phyloP scores from a whole-genome alignment of 2,888 invertebrate genomes.

The Acleris holmiana region DNA sequence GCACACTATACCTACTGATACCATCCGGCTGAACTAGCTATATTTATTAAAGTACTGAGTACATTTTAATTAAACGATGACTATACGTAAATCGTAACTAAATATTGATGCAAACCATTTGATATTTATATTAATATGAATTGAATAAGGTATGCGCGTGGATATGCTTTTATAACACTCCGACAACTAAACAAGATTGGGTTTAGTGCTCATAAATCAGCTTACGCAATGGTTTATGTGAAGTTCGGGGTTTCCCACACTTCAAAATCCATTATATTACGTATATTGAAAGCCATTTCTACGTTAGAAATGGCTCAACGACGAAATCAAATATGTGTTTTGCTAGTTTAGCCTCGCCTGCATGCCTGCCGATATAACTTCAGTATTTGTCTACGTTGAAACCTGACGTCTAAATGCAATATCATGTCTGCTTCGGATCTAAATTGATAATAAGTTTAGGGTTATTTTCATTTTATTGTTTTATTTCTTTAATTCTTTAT shows the following conservation, averaged over 20 bases:
- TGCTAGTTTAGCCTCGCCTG: background rate
- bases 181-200: constrained; percentile 56
- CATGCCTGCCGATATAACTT: constrained; percentile 14
- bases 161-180: constrained; percentile 59
- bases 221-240: constrained; percentile 54
- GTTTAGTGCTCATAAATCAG: constrained; percentile 68
- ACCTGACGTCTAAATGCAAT: constrained; percentile 12
- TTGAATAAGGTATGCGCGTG: too few species aligned
- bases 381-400: constrained; percentile 7
- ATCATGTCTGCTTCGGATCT: constrained; percentile 1
- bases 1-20: constrained; percentile 1
- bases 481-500: background rate
- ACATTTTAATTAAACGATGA: background rate
- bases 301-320: constrained; percentile 14
- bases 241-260: constrained; percentile 47
- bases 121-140: too few species aligned
- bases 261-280: constrained; percentile 42
- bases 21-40: background rate
- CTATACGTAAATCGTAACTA: background rate
- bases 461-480: background rate
- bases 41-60: background rate
- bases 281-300: constrained; percentile 21
- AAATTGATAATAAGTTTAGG: background rate
- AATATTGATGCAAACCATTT: too few species aligned
- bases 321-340: constrained; percentile 30